Evolutionary conservation across 2,113 vertebrate genomes (phyloP).

Genomic region (Hymenochirus boettgeri): DNA sequence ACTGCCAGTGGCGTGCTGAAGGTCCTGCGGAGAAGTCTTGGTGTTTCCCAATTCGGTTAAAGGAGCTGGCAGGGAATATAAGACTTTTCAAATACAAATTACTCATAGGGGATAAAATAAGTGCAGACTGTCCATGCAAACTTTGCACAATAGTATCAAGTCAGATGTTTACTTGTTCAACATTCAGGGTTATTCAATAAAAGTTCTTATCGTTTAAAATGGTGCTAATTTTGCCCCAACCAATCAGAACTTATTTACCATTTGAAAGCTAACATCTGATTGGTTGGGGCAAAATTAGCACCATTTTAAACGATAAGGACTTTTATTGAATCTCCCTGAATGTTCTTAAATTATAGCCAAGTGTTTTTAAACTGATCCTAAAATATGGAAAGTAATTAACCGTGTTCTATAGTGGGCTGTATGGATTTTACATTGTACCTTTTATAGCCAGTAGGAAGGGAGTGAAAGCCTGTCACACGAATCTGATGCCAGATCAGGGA

Average conservation of each 20-base stretch:
- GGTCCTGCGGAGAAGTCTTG: background rate
- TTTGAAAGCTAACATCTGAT: too few species aligned
- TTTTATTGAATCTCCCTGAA: too few species aligned
- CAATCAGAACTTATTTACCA: too few species aligned
- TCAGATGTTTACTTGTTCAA: background rate
- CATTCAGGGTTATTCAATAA: too few species aligned
- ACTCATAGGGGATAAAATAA: background rate
- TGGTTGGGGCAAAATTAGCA: too few species aligned
- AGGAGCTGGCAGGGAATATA: background rate
- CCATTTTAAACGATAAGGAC: too few species aligned
- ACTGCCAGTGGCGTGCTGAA: background rate
- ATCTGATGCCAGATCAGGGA: too few species aligned
- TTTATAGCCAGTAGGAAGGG: too few species aligned
- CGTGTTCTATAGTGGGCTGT: background rate
- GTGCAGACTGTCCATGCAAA: background rate
- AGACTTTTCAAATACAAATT: background rate
- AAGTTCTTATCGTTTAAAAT: too few species aligned
- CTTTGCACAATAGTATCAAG: background rate
- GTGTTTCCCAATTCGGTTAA: background rate
- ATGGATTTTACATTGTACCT: too few species aligned
- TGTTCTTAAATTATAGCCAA: background rate
- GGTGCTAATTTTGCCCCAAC: too few species aligned
- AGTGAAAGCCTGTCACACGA: too few species aligned
- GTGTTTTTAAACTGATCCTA: background rate
- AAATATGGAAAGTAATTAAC: background rate